phyloP scores from a whole-genome alignment of 2,888 invertebrate genomes.

The Caenorhabditis virilis region DNA sequence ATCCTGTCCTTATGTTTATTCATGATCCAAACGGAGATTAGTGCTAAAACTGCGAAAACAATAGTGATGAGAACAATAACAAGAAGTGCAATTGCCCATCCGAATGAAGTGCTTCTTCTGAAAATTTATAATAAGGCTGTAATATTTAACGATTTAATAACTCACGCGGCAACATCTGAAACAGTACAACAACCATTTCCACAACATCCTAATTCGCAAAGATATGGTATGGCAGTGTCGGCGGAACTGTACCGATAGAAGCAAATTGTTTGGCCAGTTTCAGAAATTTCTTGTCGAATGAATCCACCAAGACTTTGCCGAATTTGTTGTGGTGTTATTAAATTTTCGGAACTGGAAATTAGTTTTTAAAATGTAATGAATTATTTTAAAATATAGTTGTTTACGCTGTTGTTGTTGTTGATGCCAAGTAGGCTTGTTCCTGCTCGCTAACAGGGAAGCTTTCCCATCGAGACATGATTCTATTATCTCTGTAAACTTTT shows the following conservation, averaged over 20 bases:
- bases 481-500: too few relatives aligned
- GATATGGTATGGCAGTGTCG: constrained; percentile 54
- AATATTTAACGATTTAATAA: constrained; percentile 4
- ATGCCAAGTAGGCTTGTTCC: constrained; percentile 55
- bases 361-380: background rate
- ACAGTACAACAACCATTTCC: constrained; percentile 59
- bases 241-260: constrained; percentile 53
- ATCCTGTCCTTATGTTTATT: constrained; percentile 47
- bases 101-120: constrained; percentile 51
- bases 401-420: constrained; percentile 49
- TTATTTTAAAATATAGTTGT: background rate
- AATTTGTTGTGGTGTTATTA: constrained; percentile 2
- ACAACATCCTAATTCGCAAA: constrained; percentile 63
- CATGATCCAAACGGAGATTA: constrained; percentile 46
- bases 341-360: background rate
- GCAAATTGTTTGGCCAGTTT: constrained; percentile 59
- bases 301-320: constrained; percentile 51
- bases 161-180: constrained; percentile 54
- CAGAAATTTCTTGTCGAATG: constrained; percentile 59
- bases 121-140: constrained; percentile 3
- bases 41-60: constrained; percentile 44
- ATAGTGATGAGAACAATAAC: constrained; percentile 55
- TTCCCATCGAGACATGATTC: constrained; percentile 56
- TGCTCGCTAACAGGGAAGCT: constrained; percentile 59
- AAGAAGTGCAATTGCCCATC: constrained; percentile 61